Conservation (phyloP, 2,888 invertebrate genomes). For the Lasioglossum malachurum region DNA sequence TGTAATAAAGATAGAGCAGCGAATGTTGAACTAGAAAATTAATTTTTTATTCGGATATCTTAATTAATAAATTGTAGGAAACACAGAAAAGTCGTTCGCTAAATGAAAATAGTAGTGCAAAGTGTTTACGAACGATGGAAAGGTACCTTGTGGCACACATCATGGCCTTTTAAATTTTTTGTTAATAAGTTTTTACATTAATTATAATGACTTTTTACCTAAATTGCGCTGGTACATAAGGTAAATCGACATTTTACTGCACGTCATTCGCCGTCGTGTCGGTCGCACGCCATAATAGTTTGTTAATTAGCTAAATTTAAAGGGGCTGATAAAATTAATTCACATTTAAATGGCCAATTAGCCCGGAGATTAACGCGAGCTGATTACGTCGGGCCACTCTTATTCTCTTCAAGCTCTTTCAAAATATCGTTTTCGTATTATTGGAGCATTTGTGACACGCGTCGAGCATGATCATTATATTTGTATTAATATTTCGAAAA, state of each 20-base stretch:
- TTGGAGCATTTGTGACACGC: background rate
- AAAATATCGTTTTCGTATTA: conserved; percentile 17
- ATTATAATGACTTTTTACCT: background rate
- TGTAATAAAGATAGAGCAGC: background rate
- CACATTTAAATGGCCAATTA: conserved; percentile 38
- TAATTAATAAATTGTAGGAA: background rate
- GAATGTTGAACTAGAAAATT: background rate
- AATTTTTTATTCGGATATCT: background rate
- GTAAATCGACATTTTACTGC: background rate
- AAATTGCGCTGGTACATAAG: background rate
- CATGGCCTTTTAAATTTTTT: background rate
- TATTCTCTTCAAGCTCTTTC: conserved; percentile 20
- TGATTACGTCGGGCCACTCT: conserved; percentile 18
- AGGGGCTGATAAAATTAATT: conserved; percentile 30
- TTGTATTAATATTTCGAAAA: background rate
- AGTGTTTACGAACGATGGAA: too few relatives aligned
- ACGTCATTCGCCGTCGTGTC: background rate
- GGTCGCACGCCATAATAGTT: conserved; percentile 20
- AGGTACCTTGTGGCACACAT: background rate
- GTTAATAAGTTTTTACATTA: background rate
- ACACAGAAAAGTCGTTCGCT: too few relatives aligned
- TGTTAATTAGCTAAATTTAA: conserved; percentile 33
- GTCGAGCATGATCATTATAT: background rate
- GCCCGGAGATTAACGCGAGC: conserved; percentile 18
- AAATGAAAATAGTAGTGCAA: too few relatives aligned